Evolutionary conservation across 2,888 invertebrate species (phyloP).

Genomic region (Steromphala cineraria): DNA sequence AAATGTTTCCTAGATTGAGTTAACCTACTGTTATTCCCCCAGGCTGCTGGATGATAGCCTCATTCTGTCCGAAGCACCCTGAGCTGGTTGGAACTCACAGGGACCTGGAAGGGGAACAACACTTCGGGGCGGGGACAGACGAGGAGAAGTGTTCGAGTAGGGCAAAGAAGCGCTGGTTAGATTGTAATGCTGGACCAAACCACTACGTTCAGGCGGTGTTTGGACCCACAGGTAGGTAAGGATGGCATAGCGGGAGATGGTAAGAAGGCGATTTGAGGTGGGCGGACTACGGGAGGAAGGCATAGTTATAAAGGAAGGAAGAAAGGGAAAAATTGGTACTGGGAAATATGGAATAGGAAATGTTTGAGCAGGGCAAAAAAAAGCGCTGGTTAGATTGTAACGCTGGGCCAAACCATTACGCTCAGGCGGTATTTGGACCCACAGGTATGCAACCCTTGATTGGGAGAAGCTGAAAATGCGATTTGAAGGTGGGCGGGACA

Average conservation of each 20-base stretch:
- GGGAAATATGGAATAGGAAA: too few species aligned
- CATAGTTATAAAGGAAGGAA: too few species aligned
- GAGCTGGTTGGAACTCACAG: constrained; percentile 36
- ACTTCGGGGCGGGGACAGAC: constrained; percentile 33
- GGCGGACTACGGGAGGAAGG: too few species aligned
- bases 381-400: too few species aligned
- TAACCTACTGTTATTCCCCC: not conserved
- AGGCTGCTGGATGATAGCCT: constrained; percentile 52
- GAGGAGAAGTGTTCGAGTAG: constrained; percentile 47
- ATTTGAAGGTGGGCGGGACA: too few species aligned
- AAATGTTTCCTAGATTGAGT: too few species aligned
- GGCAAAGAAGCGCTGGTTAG: constrained; percentile 42
- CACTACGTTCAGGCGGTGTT: constrained; percentile 44
- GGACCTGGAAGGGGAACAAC: constrained; percentile 42
- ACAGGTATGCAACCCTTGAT: not conserved
- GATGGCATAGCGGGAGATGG: constrained; percentile 27
- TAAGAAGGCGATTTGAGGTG: not conserved
- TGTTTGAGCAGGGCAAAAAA: too few species aligned
- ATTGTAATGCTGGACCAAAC: constrained; percentile 38
- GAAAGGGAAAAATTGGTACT: too few species aligned
- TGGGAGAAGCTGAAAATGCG: not conserved
- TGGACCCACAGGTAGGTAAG: constrained; percentile 42
- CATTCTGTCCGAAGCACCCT: constrained; percentile 40
- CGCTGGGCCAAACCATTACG: too few species aligned
- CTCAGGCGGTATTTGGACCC: too few species aligned